These are phyloP conservation scores for Danio kyathit DNA, from an alignment of 2,797 vertebrate species.

Conservation along the genomic window DNA sequence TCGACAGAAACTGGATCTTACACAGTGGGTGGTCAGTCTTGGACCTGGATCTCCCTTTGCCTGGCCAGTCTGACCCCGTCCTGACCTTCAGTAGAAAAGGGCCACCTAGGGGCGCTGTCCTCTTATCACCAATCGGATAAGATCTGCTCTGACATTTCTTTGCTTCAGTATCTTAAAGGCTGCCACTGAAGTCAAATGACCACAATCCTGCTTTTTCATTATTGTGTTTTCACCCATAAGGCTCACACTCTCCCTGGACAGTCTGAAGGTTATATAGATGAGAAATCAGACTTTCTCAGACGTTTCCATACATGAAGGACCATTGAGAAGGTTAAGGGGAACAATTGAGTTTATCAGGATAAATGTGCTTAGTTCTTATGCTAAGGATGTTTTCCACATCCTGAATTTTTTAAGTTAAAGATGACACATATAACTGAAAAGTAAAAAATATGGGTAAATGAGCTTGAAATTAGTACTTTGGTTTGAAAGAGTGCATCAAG, in stretches of 20 bases:
- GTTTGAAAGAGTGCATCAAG: background rate
- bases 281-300: conserved; percentile 44
- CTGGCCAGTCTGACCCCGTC: conserved; percentile 63
- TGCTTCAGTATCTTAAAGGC: conserved; percentile 73
- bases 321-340: conserved; percentile 12
- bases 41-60: conserved; percentile 57
- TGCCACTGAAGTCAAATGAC: conserved; percentile 72
- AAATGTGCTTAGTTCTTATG: background rate
- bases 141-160: conserved; percentile 80
- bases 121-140: conserved; percentile 63
- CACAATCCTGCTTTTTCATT: conserved; percentile 72
- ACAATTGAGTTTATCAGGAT: background rate
- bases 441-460: background rate
- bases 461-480: background rate
- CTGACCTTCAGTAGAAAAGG: conserved; percentile 62
- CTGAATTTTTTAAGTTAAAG: too few species aligned
- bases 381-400: too few species aligned
- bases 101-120: conserved; percentile 67
- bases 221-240: conserved; percentile 64
- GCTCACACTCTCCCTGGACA: conserved; percentile 54
- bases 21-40: conserved; percentile 49
- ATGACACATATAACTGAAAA: background rate
- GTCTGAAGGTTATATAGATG: conserved; percentile 30
- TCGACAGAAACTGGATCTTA: conserved; percentile 32
- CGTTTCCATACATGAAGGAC: conserved; percentile 23